Evolutionary conservation across 2,797 vertebrate species (phyloP).

Genomic region (Poecilia velifera): DNA sequence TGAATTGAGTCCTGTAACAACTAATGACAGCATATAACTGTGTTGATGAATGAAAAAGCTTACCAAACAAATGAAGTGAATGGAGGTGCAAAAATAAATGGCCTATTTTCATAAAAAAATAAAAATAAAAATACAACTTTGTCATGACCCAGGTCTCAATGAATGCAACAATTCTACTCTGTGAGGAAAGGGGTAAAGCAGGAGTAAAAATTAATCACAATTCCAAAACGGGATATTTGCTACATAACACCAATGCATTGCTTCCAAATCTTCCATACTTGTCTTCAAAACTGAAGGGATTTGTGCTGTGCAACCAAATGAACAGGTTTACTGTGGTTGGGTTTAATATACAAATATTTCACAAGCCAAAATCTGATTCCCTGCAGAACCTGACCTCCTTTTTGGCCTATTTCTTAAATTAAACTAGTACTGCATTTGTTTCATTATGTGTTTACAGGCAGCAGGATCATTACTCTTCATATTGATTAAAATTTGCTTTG

Average conservation of each 20-base stretch:
- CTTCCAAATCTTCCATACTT: neutral
- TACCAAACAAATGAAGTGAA: conserved; percentile 57
- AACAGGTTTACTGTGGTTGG: neutral
- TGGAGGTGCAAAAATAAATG: conserved; percentile 54
- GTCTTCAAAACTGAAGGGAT: neutral
- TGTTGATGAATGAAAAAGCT: conserved; percentile 57
- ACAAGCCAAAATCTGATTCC: neutral
- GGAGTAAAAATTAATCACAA: neutral
- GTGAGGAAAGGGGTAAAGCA: neutral
- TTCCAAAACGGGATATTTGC: neutral
- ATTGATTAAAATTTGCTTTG: neutral
- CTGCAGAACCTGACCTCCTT: neutral
- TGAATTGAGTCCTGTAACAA: conserved; percentile 12
- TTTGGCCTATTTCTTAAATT: neutral
- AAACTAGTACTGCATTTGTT: neutral
- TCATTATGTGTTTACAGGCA: neutral
- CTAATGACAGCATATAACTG: conserved; percentile 56
- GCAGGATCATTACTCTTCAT: neutral
- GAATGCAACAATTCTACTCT: conserved; percentile 24
- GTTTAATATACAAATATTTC: neutral
- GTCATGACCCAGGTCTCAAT: conserved; percentile 50
- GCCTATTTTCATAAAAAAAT: conserved; percentile 50
- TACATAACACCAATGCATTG: neutral
- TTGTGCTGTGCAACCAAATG: neutral
- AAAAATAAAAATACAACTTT: conserved; percentile 51